Evolutionary conservation across 2,888 invertebrate species (phyloP).

Genomic region (Dolichopus griseipennis): DNA sequence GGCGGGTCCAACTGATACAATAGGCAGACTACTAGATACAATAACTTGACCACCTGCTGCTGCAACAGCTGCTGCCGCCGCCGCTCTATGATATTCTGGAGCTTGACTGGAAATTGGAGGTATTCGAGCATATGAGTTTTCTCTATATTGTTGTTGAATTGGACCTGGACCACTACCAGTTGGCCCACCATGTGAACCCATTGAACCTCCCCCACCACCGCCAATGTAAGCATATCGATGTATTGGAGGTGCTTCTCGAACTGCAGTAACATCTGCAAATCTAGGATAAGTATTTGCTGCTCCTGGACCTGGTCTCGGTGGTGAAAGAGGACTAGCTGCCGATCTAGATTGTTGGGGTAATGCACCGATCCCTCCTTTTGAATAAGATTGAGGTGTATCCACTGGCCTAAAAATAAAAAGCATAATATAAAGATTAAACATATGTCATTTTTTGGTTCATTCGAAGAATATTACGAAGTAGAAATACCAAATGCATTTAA

Average conservation of each 20-base stretch:
- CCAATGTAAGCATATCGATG: constrained; percentile 41
- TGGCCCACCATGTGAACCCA: constrained; percentile 10
- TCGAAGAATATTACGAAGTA: too few species aligned
- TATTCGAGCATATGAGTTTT: constrained; percentile 40
- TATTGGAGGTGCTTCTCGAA: constrained; percentile 33
- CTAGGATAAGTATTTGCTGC: constrained; percentile 39
- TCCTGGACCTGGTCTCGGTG: constrained; percentile 37
- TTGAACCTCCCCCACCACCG: constrained; percentile 23
- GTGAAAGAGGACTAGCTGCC: constrained; percentile 42
- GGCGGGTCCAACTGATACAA: constrained; percentile 25
- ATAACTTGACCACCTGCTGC: constrained; percentile 24
- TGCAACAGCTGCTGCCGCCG: constrained; percentile 30
- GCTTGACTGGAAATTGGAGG: constrained; percentile 36
- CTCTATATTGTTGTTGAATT: constrained; percentile 33
- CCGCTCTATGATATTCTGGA: constrained; percentile 34
- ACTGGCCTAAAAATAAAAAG: constrained; percentile 35
- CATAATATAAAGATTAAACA: not conserved
- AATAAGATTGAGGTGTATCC: constrained; percentile 39
- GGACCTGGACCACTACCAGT: constrained; percentile 21
- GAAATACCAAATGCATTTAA: too few species aligned
- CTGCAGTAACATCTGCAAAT: constrained; percentile 37
- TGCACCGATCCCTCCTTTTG: constrained; percentile 36
- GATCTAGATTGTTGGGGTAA: constrained; percentile 36
- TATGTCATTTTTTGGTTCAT: not conserved
- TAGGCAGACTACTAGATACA: constrained; percentile 19